Base-by-base conservation (phyloP, 2,888 invertebrate species). In the Phortica okadai region DNA sequence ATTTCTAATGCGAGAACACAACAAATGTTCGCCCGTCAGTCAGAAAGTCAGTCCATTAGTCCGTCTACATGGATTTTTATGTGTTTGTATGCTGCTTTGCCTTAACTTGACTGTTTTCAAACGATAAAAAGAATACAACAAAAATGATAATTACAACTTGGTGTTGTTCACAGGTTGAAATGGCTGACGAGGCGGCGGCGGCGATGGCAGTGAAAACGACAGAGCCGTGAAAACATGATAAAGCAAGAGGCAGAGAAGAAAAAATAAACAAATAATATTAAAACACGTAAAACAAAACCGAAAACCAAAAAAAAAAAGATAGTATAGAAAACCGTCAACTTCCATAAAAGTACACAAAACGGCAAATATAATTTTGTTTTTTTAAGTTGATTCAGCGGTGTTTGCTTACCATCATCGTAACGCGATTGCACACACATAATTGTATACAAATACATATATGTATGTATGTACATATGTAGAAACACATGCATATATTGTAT, bases 341-440 rank as follows among this genome's bases (percentile, higher is more conserved):
- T 25, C 70, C 70, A 72, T 72, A 72, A 72, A 72, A 56, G 70
- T 72, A 72, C 70, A 72, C 70, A 72, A 56, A 56, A 54, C 25
- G 44, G 33, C 50, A 16, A 72, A 56, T 11, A 70, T 56, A 45
- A 21, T 2, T 69, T 21, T 62, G 1, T 16, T 62, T 77, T 81
- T 79, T 82, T 83, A 85, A 83, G 83, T 83, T 83, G 83, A 83
- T 82, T 83, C 77, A 81, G 80, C 82, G 81, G 81, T 86, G 83
- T 85, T 85, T 85, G 86, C 83, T 82, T 78, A 82, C 75, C 77
- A 79, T 82, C 77, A 54, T 54, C 70, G 33, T 16, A 72, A 56
- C 70, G 54, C 70, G 54, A 77, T n/a, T 64, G 25, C 56, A 73
- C 67, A 58, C 59, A 74, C 62, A 67, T 25, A 70, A 7, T 73